Evolutionary conservation across 2,113 vertebrate species (phyloP).

Genomic region (Lasiurus borealis): DNA sequence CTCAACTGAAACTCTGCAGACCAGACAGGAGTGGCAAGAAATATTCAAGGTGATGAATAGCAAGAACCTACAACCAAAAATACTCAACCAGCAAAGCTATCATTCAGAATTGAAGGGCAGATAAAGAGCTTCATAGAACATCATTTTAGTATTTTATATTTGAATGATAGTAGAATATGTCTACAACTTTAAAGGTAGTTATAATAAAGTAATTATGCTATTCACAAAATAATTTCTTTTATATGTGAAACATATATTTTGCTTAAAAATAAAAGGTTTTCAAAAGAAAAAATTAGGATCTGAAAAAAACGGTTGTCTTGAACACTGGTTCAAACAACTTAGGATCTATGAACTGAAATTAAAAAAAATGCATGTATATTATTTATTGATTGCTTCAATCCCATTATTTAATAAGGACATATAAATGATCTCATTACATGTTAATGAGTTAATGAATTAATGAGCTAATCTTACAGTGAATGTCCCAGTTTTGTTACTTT

Average conservation of each 20-base stretch:
- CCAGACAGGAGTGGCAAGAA: too few species aligned
- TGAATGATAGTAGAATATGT: background rate
- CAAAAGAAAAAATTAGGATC: background rate
- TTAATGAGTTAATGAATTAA: too few species aligned
- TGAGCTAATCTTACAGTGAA: background rate
- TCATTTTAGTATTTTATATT: background rate
- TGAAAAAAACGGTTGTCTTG: background rate
- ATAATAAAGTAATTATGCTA: conserved; percentile 13
- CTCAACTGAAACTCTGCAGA: too few species aligned
- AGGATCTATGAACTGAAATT: background rate
- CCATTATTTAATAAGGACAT: background rate
- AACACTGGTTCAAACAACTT: background rate
- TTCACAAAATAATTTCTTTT: conserved; percentile 3
- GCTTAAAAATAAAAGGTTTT: background rate
- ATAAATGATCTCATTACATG: background rate
- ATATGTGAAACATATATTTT: background rate
- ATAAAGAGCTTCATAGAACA: too few species aligned
- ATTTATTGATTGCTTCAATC: background rate
- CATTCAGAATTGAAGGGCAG: too few species aligned
- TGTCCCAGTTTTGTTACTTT: background rate
- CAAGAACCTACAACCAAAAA: too few species aligned
- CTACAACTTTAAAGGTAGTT: background rate
- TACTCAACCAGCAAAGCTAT: too few species aligned
- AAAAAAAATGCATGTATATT: background rate
- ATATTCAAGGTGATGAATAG: too few species aligned